A percentile compares a stretch with the other conserved stretches of the same genome.
Conservation (phyloP, 1,140 invertebrate genomes). For the Drosophila melanogaster region DNA sequence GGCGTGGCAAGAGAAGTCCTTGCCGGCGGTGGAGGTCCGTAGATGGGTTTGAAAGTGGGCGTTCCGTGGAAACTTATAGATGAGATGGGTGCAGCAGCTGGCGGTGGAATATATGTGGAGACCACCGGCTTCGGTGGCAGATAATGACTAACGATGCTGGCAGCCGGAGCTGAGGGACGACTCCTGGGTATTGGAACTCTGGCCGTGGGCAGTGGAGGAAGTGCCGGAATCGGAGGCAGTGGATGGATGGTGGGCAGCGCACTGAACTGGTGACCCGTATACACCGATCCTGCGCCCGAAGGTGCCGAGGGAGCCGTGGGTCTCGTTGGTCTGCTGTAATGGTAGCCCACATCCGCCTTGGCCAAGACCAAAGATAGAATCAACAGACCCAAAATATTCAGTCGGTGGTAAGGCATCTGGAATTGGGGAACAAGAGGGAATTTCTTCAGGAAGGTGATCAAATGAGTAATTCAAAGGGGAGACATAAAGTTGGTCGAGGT, state of each 20-base stretch:
- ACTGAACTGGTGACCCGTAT: slow-evolving; percentile 64
- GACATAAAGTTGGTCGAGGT: not conserved
- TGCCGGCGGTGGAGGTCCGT: slow-evolving; percentile 21
- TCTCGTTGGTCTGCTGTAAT: slow-evolving; percentile 64
- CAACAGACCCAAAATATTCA: slow-evolving; percentile 21
- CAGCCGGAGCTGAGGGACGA: slow-evolving; percentile 32
- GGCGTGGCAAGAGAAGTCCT: slow-evolving; percentile 18
- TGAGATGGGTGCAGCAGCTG: slow-evolving; percentile 33
- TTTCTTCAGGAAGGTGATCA: not conserved
- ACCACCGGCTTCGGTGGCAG: slow-evolving; percentile 12
- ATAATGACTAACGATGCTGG: slow-evolving; percentile 43
- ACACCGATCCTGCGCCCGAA: slow-evolving; percentile 18
- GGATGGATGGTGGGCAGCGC: slow-evolving; percentile 69
- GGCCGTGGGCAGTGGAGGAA: slow-evolving; percentile 66
- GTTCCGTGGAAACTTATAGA: slow-evolving; percentile 61
- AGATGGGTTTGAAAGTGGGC: slow-evolving; percentile 21
- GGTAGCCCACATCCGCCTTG: slow-evolving; percentile 55
- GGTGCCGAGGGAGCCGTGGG: slow-evolving; percentile 36
- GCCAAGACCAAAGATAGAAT: slow-evolving; percentile 23
- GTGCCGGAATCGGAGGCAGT: slow-evolving; percentile 65
- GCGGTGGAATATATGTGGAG: slow-evolving; percentile 24
- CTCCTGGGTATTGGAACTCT: slow-evolving; percentile 42
- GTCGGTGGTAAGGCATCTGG: slow-evolving; percentile 53
- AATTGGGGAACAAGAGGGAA: slow-evolving; percentile 7
- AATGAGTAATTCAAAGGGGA: slow-evolving; percentile 16